Percentiles rank a stretch among this genome's conserved stretches.
These are phyloP conservation scores for Pterocles gutturalis DNA, from an alignment of 2,113 vertebrate genomes.

Conservation along the genomic window DNA sequence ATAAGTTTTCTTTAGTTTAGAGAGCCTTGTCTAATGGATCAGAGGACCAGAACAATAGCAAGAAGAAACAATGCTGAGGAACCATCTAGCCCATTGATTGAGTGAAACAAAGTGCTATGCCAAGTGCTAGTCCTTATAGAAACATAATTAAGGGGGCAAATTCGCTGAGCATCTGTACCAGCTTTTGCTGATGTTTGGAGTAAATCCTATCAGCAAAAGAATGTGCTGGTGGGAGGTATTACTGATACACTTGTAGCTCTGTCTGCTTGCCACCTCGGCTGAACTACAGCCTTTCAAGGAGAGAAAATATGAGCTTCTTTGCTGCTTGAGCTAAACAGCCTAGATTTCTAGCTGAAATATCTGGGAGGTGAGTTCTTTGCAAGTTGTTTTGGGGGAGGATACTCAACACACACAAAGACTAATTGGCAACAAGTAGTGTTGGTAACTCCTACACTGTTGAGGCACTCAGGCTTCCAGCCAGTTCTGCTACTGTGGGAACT, in stretches of 20 bases:
- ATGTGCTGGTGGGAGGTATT: background rate
- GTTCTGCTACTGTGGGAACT: background rate
- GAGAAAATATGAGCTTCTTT: background rate
- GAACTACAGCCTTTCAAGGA: background rate
- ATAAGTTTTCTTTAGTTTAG: background rate
- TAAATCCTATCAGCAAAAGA: background rate
- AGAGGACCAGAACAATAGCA: background rate
- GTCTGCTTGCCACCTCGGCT: background rate
- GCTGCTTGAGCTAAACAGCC: background rate
- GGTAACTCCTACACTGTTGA: conserved; percentile 34
- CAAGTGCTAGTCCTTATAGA: background rate
- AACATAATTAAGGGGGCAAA: background rate
- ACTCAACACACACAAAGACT: conserved; percentile 33
- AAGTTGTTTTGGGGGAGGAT: conserved; percentile 33
- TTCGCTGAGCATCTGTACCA: background rate
- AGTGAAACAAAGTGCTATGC: background rate
- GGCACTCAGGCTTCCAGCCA: conserved; percentile 22
- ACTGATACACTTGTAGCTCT: background rate
- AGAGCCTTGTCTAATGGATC: background rate
- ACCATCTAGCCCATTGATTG: background rate
- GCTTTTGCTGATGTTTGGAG: background rate
- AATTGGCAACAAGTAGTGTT: conserved; percentile 39
- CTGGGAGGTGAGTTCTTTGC: conserved; percentile 14
- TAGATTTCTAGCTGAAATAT: conserved; percentile 24
- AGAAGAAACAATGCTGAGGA: background rate